These are phyloP conservation scores for Drosophila kanapiae DNA, from an alignment of 1,140 invertebrate genomes.

Conservation along the genomic window DNA sequence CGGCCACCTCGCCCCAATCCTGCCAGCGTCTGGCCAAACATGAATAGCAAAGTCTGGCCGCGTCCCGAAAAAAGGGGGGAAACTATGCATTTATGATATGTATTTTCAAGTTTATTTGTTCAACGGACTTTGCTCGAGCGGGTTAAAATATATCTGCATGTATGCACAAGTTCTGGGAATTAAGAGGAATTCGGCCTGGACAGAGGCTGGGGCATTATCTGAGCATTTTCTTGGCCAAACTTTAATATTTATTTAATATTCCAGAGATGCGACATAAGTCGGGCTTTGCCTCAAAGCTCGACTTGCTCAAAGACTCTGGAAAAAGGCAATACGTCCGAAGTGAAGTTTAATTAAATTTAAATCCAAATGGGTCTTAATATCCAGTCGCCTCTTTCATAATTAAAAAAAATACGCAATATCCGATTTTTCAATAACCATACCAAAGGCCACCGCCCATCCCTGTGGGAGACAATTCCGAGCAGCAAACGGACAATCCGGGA, in stretches of 20 bases:
- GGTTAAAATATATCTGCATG: constrained; percentile 55
- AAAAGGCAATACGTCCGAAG: constrained; percentile 3
- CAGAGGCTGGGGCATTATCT: background rate
- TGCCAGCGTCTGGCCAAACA: constrained; percentile 52
- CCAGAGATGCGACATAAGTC: constrained; percentile 6
- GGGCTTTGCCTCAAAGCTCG: constrained; percentile 11
- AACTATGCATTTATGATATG: constrained; percentile 54
- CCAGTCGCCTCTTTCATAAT: constrained; percentile 54
- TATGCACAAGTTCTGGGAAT: constrained; percentile 36
- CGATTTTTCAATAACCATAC: constrained; percentile 70
- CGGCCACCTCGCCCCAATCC: constrained; percentile 13
- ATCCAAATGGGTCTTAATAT: constrained; percentile 64
- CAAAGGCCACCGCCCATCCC: background rate
- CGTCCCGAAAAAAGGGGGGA: constrained; percentile 18
- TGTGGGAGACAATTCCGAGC: background rate
- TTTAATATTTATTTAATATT: constrained; percentile 32
- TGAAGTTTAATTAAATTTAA: constrained; percentile 65
- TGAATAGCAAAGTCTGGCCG: constrained; percentile 50
- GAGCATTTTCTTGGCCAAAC: constrained; percentile 4
- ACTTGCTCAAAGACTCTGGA: background rate
- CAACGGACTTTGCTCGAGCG: constrained; percentile 49
- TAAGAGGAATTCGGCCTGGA: constrained; percentile 12
- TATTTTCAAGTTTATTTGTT: constrained; percentile 68
- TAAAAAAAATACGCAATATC: constrained; percentile 77
- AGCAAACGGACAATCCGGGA: background rate